Evolutionary conservation across 2,797 vertebrate genomes (phyloP).

Genomic region (Percopsis omiscomaycus): DNA sequence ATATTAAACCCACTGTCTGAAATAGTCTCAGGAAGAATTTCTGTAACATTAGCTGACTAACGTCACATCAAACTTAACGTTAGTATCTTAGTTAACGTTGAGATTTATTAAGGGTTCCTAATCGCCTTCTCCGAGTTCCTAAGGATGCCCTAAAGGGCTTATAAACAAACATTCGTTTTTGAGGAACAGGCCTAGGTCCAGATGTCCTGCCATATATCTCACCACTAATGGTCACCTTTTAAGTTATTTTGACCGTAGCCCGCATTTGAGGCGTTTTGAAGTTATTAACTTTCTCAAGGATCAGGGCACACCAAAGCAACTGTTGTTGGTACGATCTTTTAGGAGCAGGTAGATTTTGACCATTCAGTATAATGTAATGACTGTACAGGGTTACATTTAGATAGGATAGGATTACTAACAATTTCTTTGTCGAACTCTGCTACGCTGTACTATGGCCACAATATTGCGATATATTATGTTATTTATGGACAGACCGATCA

Average conservation of each 20-base stretch:
- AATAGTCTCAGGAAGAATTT: too few relatives aligned
- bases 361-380: background rate
- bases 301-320: too few relatives aligned
- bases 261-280: conserved; percentile 7
- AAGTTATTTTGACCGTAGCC: background rate
- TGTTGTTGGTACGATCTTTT: background rate
- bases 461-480: too few relatives aligned
- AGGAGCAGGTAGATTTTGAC: conserved; percentile 15
- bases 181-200: conserved; percentile 22
- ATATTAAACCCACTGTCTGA: too few relatives aligned
- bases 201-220: conserved; percentile 41
- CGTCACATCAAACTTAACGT: too few relatives aligned
- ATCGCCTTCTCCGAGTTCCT: too few relatives aligned
- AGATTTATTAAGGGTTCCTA: too few relatives aligned
- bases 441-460: too few relatives aligned
- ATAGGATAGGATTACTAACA: background rate
- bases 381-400: background rate
- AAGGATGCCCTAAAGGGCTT: background rate
- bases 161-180: conserved; percentile 3
- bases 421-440: too few relatives aligned
- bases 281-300: background rate
- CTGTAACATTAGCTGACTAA: too few relatives aligned
- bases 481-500: too few relatives aligned
- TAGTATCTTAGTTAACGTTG: too few relatives aligned
- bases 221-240: conserved; percentile 27